Evolutionary conservation across 2,797 vertebrate species (phyloP).

Genomic region (Emys orbicularis): DNA sequence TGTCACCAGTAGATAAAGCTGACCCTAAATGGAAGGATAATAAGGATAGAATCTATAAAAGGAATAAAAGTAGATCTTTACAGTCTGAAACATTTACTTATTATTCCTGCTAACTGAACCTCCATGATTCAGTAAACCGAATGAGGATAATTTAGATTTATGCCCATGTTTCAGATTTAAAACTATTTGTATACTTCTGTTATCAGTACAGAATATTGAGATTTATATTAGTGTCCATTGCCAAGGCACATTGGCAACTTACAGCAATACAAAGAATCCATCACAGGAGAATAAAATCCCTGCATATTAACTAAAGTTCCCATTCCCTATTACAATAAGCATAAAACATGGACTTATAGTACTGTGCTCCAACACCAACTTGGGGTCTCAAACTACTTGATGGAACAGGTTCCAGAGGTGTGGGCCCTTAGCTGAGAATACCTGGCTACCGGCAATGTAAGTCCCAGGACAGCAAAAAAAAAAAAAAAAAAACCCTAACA

Average conservation of each 20-base stretch:
- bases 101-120: not conserved
- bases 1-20: slow-evolving; percentile 96
- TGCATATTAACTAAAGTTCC: not conserved
- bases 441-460: no score
- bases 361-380: not conserved
- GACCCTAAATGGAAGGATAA: slow-evolving; percentile 85
- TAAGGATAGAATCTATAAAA: slow-evolving; percentile 38
- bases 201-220: not conserved
- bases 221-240: not conserved
- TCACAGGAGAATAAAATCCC: not conserved
- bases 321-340: not conserved
- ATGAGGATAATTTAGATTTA: not conserved
- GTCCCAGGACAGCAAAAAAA: no score
- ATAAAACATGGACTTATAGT: not conserved
- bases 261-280: not conserved
- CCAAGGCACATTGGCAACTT: not conserved
- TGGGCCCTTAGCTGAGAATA: not conserved
- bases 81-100: not conserved
- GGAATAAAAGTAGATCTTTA: not conserved
- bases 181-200: not conserved
- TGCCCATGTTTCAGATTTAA: not conserved
- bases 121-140: not conserved
- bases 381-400: not conserved
- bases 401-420: not conserved
- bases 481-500: not conserved